Conservation (phyloP, 2,797 vertebrate genomes). For the Pteropus rufus region DNA sequence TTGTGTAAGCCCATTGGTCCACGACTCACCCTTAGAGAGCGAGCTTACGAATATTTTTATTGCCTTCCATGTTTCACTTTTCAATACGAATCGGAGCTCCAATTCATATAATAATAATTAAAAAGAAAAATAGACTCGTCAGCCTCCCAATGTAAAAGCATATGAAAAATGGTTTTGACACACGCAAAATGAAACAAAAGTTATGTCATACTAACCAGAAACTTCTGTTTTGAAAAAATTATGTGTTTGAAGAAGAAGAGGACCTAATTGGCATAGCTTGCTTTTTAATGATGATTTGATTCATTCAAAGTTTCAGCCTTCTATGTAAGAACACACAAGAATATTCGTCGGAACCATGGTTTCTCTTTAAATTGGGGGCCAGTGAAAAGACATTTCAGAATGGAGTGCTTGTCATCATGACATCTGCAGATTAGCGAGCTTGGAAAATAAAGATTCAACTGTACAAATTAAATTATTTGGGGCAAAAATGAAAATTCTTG, state of each 20-base stretch:
- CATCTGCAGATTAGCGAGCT: background rate
- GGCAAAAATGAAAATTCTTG: background rate
- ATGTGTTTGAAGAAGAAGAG: background rate
- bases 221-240: background rate
- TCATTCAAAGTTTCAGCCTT: background rate
- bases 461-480: background rate
- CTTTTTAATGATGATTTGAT: background rate
- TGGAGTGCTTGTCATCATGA: background rate
- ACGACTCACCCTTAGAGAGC: background rate
- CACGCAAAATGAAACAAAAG: background rate
- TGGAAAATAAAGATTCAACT: background rate
- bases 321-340: background rate
- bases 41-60: background rate
- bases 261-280: background rate
- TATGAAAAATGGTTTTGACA: background rate
- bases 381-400: background rate
- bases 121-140: background rate
- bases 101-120: background rate
- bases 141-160: background rate
- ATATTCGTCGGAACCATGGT: background rate
- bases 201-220: background rate
- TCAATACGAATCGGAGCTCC: background rate
- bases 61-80: background rate
- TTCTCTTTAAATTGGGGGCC: background rate
- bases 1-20: fast-evolving